Base-by-base conservation (phyloP, 2,113 vertebrate genomes). In the Gopherus evgoodei region DNA sequence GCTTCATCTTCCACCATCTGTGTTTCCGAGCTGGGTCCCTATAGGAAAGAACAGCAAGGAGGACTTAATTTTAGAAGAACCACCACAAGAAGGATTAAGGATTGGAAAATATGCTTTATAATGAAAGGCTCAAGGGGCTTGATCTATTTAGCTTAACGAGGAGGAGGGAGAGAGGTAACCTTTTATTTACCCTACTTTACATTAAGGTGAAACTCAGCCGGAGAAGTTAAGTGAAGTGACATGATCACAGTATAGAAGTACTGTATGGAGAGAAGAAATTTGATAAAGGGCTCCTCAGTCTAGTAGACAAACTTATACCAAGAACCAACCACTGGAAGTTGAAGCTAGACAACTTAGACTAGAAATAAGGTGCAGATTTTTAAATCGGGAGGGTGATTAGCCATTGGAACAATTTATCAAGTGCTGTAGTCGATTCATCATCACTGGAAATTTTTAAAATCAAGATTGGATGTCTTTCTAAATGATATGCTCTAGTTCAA, bases 1-100 rank as follows among this genome's bases (percentile, higher is more conserved):
- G 90, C 72, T 90, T 91, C 93, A 94, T 93, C 78, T 92, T 90
- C 91, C 29, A 89, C 88, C 96, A 95, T 95, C 93, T 93, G 90
- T 50, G 88, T 92, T 82, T 93, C 94, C 21, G 86, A 93, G 82
- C 57, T 96, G 19, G 94, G 95, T 25, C 94, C 94, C 96, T 96
- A 44, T 24, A 88, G 79, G 84, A 94, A 21, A 94, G 65, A 95
- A 69, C 5, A 94, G 16, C 56, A 86, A n/a, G 86, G 59, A 91
- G 8, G 54, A 47, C 29, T 81, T 52, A 42, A 27, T 21, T 29
- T 52, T 29, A 12, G 38, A 35, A 47, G 49, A 27, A 65, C 38
- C 27, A 78, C 8, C 24, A 87, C 38, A 95, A 38, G 84, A 92
- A 90, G 82, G 49, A 88, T 78, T 88, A 17, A 88, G 52, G 81